These are phyloP conservation scores for Nibea albiflora DNA, from an alignment of 2,113 vertebrate genomes.

Conservation along the genomic window DNA sequence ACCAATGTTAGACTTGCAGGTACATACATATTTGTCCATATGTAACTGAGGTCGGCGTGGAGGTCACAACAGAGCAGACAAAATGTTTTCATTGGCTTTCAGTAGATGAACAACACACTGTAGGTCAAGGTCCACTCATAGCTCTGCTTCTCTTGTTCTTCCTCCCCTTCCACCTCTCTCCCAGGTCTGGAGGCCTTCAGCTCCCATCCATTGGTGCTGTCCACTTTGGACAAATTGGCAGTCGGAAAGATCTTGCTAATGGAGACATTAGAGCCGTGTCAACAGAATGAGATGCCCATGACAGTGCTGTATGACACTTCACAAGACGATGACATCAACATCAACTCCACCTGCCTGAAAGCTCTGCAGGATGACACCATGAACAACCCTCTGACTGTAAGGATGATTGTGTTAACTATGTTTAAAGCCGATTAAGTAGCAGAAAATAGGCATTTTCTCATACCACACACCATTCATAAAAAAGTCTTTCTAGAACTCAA, in stretches of 20 bases:
- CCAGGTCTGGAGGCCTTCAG: slow-evolving; percentile 89
- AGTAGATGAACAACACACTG: neutral
- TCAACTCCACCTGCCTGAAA: slow-evolving; percentile 90
- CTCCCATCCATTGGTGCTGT: slow-evolving; percentile 86
- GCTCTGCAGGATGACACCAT: slow-evolving; percentile 88
- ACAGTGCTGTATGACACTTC: slow-evolving; percentile 95
- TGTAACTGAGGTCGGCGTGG: neutral
- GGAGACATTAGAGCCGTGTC: slow-evolving; percentile 87
- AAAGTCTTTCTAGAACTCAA: neutral
- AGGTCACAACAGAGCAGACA: neutral
- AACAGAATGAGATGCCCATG: slow-evolving; percentile 80
- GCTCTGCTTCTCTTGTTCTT: neutral
- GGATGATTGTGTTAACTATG: neutral
- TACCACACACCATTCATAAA: neutral
- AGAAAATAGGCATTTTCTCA: neutral
- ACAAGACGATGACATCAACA: slow-evolving; percentile 91
- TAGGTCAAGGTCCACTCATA: neutral
- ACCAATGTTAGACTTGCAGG: slow-evolving; percentile 92
- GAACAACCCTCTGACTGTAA: slow-evolving; percentile 89
- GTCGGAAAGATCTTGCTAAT: slow-evolving; percentile 91
- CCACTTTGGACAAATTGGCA: slow-evolving; percentile 86
- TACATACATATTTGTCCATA: slow-evolving; percentile 66
- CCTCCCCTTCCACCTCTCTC: too few species aligned
- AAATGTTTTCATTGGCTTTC: neutral
- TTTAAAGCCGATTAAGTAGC: neutral